Percentiles rank a stretch among this genome's conserved stretches.
phyloP scores from a whole-genome alignment of 2,888 invertebrate genomes.

The Amiota communis region DNA sequence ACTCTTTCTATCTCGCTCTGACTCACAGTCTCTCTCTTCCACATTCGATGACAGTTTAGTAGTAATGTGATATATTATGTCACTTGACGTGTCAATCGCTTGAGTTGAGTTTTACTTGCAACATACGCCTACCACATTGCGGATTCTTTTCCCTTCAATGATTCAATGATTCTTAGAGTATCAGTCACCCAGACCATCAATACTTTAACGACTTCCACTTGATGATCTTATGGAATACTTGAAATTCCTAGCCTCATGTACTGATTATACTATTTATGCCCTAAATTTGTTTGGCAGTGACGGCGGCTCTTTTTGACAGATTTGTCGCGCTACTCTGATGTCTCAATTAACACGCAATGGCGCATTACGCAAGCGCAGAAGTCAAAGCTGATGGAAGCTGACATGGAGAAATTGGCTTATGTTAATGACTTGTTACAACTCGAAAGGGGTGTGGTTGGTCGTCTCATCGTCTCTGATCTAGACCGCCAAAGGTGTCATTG shows the following conservation, averaged over 20 bases:
- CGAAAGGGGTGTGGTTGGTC: slow-evolving; percentile 10
- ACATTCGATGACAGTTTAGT: slow-evolving; percentile 26
- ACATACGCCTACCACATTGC: slow-evolving; percentile 43
- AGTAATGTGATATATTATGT: slow-evolving; percentile 66
- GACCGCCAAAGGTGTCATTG: slow-evolving; percentile 18
- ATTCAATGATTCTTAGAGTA: slow-evolving; percentile 17
- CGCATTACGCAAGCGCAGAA: slow-evolving; percentile 43
- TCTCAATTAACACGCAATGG: slow-evolving; percentile 67
- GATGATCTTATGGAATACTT: background rate
- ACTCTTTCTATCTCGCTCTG: background rate
- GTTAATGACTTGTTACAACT: slow-evolving; percentile 23
- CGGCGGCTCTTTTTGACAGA: slow-evolving; percentile 67
- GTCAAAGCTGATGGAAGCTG: background rate
- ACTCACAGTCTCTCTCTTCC: background rate
- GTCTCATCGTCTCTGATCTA: background rate
- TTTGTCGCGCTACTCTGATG: slow-evolving; percentile 65
- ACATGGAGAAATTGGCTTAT: slow-evolving; percentile 3
- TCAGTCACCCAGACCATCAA: background rate
- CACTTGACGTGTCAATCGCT: slow-evolving; percentile 59
- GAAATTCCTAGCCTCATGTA: background rate
- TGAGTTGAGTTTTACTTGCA: slow-evolving; percentile 55
- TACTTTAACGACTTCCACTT: slow-evolving; percentile 14
- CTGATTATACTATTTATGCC: slow-evolving; percentile 29
- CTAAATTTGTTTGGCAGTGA: slow-evolving; percentile 41
- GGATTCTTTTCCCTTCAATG: slow-evolving; percentile 35